Percentiles rank a stretch among this genome's conserved stretches.
Evolutionary conservation across 2,888 invertebrate genomes (phyloP).

Genomic region (Flabesymbios commensalis): DNA sequence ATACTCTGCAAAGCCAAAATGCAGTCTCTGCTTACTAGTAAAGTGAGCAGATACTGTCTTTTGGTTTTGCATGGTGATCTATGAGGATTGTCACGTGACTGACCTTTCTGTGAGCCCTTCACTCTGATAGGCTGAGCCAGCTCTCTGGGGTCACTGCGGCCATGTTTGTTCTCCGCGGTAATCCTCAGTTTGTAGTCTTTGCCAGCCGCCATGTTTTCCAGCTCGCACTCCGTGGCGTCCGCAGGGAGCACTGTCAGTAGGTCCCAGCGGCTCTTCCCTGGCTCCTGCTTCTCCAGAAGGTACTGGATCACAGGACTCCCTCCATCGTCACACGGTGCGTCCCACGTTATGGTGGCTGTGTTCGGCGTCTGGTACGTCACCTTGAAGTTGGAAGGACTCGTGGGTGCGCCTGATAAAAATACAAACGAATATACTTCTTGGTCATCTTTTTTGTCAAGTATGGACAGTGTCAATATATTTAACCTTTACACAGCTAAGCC

Average conservation of each 20-base stretch:
- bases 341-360: constrained; percentile 34
- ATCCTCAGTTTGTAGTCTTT: constrained; percentile 42
- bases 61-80: too few relatives aligned
- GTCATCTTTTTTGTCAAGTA: not conserved
- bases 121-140: constrained; percentile 26
- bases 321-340: constrained; percentile 29
- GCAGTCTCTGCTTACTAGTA: too few relatives aligned
- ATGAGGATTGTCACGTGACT: too few relatives aligned
- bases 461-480: too few relatives aligned
- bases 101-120: constrained; percentile 10
- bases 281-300: constrained; percentile 47
- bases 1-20: too few relatives aligned
- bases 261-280: constrained; percentile 43
- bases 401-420: constrained; percentile 16
- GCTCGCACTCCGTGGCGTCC: constrained; percentile 32
- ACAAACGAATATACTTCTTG: not conserved
- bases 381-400: constrained; percentile 19
- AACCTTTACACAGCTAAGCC: too few relatives aligned
- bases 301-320: constrained; percentile 46
- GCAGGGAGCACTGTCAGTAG: constrained; percentile 35
- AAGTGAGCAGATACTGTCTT: too few relatives aligned
- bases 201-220: constrained; percentile 37
- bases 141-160: constrained; percentile 34
- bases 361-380: constrained; percentile 19
- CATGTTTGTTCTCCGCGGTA: constrained; percentile 38